Conservation (phyloP, 2,113 vertebrate genomes). For the Lophotis ruficrista region DNA sequence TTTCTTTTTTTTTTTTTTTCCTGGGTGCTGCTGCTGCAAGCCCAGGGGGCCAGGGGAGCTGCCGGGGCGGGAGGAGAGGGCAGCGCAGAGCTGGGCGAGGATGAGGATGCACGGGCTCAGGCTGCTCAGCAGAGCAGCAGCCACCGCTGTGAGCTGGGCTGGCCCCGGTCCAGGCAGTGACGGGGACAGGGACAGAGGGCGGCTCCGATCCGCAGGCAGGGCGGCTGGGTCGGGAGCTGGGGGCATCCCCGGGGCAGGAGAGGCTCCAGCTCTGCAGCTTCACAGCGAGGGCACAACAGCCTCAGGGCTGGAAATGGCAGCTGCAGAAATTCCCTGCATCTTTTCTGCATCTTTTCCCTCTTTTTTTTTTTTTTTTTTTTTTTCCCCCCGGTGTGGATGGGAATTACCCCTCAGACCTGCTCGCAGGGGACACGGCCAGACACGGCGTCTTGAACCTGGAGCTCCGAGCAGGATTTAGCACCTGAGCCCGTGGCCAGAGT, state of each 20-base stretch:
- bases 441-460: background rate
- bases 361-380: too few species aligned
- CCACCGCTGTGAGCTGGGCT: background rate
- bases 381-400: background rate
- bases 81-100: rapidly evolving
- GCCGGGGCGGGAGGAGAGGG: background rate
- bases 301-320: background rate
- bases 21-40: background rate
- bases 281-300: background rate
- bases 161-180: background rate
- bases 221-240: background rate
- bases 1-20: background rate
- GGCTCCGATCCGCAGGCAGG: rapidly evolving
- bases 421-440: background rate
- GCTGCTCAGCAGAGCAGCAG: background rate
- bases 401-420: constrained; percentile 15
- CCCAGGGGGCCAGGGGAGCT: background rate
- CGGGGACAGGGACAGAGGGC: background rate
- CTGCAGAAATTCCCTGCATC: background rate
- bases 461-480: background rate
- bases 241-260: background rate
- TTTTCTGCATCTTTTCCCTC: background rate
- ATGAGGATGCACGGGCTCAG: background rate
- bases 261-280: constrained; percentile 1
- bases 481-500: background rate